phyloP scores from a whole-genome alignment of 2,113 vertebrate genomes.

The Plectropomus leopardus region DNA sequence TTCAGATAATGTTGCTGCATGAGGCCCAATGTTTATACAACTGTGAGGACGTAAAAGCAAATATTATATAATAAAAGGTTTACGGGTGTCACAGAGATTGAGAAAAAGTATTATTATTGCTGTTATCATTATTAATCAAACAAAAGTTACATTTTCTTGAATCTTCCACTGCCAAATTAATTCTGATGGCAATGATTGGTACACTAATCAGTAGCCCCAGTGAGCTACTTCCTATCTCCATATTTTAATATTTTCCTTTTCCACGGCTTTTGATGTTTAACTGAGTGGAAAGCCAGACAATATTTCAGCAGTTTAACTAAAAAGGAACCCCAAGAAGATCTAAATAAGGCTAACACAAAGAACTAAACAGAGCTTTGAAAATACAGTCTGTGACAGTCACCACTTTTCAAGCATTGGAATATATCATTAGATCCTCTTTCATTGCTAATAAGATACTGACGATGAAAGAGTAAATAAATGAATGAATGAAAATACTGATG shows the following conservation, averaged over 20 bases:
- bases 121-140: constrained; percentile 46
- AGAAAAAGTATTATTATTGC: constrained; percentile 13
- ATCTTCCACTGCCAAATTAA: constrained; percentile 61
- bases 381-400: constrained; percentile 43
- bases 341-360: constrained; percentile 51
- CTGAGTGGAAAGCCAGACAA: constrained; percentile 52
- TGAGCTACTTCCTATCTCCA: constrained; percentile 67
- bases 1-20: too few species aligned
- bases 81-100: neutral
- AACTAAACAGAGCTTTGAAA: constrained; percentile 37
- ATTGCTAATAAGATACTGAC: constrained; percentile 43
- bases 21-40: neutral
- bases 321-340: constrained; percentile 51
- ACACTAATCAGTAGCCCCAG: constrained; percentile 70
- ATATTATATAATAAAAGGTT: constrained; percentile 8
- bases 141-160: constrained; percentile 63
- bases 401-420: constrained; percentile 46
- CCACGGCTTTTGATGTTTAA: constrained; percentile 68
- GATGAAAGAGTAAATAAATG: constrained; percentile 50
- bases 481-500: constrained; percentile 64
- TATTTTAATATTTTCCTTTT: constrained; percentile 70
- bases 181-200: constrained; percentile 71
- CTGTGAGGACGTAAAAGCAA: neutral
- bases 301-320: constrained; percentile 64
- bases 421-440: constrained; percentile 39